These are phyloP conservation scores for Drosophila erecta DNA, from an alignment of 1,140 invertebrate genomes.

Conservation along the genomic window DNA sequence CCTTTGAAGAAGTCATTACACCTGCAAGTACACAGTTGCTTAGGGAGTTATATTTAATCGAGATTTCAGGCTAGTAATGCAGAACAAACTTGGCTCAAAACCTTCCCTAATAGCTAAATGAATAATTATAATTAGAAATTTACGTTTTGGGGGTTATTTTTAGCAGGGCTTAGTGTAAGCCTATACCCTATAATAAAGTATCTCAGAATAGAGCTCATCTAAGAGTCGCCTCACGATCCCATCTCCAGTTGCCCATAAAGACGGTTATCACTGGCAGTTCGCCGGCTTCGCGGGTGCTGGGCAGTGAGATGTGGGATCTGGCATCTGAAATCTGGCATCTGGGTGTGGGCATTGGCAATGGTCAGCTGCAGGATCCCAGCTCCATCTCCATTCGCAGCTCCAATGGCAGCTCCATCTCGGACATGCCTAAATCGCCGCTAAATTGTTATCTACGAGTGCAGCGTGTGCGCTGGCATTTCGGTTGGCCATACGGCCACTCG, in stretches of 20 bases:
- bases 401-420: conserved; percentile 47
- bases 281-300: conserved; percentile 60
- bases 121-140: no score
- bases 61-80: no score
- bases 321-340: conserved; percentile 35
- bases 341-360: conserved; percentile 38
- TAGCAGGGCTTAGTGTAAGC: no score
- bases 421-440: conserved; percentile 81
- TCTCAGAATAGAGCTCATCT: background rate
- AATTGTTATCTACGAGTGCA: conserved; percentile 83
- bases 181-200: no score
- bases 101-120: no score
- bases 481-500: conserved; percentile 28
- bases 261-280: conserved; percentile 1
- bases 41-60: no score
- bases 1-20: background rate
- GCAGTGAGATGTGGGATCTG: conserved; percentile 46
- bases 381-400: conserved; percentile 7
- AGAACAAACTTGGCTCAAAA: no score
- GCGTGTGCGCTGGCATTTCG: conserved; percentile 75
- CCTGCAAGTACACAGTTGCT: background rate
- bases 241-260: conserved; percentile 15
- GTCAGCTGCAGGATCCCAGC: background rate
- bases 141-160: no score
- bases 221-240: conserved; percentile 8